phyloP scores from a whole-genome alignment of 2,113 vertebrate species.

The Ellobius talpinus region DNA sequence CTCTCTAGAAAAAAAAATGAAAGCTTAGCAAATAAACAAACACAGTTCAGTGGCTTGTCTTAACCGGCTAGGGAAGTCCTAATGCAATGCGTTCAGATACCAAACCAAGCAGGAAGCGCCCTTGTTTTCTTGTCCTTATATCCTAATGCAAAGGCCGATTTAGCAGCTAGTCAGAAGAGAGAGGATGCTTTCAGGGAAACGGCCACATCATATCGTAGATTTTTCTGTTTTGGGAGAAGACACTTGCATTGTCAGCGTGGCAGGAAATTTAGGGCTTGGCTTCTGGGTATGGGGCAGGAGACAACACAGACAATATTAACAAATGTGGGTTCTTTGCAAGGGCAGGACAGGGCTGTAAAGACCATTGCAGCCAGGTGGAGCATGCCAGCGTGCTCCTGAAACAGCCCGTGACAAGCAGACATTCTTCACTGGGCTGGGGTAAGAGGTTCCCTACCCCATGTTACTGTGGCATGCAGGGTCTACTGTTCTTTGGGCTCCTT shows the following conservation, averaged over 20 bases:
- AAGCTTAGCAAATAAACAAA: neutral
- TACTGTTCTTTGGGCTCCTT: neutral
- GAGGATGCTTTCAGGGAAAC: conserved; percentile 60
- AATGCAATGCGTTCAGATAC: conserved; percentile 34
- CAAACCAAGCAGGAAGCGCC: conserved; percentile 73
- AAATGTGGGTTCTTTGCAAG: neutral
- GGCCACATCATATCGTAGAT: conserved; percentile 58
- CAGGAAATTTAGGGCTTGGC: conserved; percentile 19
- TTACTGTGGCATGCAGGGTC: neutral
- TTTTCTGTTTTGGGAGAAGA: neutral
- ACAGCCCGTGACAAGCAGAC: neutral
- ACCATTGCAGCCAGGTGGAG: neutral
- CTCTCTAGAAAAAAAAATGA: conserved; percentile 36
- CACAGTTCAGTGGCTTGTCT: neutral
- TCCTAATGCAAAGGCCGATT: conserved; percentile 70
- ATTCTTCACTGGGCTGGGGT: neutral
- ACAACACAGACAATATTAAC: neutral
- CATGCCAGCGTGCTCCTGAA: neutral
- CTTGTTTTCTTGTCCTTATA: conserved; percentile 65
- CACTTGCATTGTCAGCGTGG: conserved; percentile 37
- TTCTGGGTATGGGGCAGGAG: neutral
- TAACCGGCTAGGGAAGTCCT: conserved; percentile 38
- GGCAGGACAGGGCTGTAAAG: neutral
- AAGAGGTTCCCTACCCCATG: neutral
- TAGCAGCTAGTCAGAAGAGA: conserved; percentile 72